Evolutionary conservation across 1,140 invertebrate species (phyloP).

Genomic region (Drosophila suzukii): DNA sequence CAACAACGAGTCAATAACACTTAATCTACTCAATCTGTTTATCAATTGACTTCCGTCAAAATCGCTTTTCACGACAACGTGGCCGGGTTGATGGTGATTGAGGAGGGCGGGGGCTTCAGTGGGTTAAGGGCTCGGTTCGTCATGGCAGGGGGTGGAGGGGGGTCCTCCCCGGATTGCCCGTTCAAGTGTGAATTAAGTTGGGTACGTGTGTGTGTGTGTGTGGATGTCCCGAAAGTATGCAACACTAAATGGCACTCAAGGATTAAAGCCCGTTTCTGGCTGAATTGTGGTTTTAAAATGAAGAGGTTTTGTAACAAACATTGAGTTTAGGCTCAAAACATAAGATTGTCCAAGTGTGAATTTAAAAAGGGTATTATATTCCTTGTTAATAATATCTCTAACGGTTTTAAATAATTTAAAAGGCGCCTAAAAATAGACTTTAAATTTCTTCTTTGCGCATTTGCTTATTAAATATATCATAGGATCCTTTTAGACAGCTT

Average conservation of each 20-base stretch:
- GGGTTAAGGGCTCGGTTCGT: background rate
- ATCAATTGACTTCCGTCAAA: conserved; percentile 77
- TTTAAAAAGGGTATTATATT: background rate
- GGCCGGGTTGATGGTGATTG: conserved; percentile 58
- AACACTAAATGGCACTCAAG: conserved; percentile 58
- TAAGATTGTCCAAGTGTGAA: background rate
- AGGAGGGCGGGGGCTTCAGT: conserved; percentile 17
- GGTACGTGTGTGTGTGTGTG: conserved; percentile 6
- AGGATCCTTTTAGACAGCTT: too few species aligned
- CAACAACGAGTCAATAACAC: conserved; percentile 69
- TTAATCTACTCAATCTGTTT: conserved; percentile 78
- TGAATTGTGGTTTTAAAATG: conserved; percentile 15
- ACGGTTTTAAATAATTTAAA: too few species aligned
- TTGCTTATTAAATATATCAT: too few species aligned
- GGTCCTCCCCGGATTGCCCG: conserved; percentile 16
- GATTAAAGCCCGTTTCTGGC: conserved; percentile 14
- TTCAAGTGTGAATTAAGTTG: conserved; percentile 65
- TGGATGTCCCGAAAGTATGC: conserved; percentile 36
- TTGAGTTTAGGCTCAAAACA: background rate
- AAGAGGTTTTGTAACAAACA: background rate
- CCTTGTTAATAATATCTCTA: background rate
- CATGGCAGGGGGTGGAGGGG: background rate
- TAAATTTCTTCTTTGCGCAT: too few species aligned
- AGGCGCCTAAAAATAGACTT: too few species aligned
- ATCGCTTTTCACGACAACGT: conserved; percentile 67